Percentiles rank a stretch among this genome's conserved stretches.
These are phyloP conservation scores for Drosophila setifemur DNA, from an alignment of 1,140 invertebrate species.

Conservation along the genomic window DNA sequence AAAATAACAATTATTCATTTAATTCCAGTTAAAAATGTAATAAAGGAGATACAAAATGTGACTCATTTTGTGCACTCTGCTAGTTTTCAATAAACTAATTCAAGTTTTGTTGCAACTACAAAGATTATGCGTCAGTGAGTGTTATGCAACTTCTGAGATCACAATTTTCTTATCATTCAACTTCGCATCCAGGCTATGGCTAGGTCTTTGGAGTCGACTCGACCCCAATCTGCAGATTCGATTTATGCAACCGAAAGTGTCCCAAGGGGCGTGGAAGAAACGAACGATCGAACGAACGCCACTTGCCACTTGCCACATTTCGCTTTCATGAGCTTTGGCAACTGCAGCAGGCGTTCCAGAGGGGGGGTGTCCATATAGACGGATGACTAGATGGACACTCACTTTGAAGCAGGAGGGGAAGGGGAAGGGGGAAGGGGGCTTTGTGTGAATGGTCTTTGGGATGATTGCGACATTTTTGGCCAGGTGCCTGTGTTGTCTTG, in stretches of 20 bases:
- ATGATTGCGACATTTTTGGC: constrained; percentile 34
- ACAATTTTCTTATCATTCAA: not conserved
- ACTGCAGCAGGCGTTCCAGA: no score
- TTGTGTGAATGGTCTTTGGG: constrained; percentile 15
- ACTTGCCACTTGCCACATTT: constrained; percentile 10
- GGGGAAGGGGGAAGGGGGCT: not conserved
- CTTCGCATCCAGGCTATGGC: not conserved
- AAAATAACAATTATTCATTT: no score
- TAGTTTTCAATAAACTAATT: no score
- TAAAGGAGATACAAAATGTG: no score
- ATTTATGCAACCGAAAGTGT: constrained; percentile 29
- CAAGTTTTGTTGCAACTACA: no score
- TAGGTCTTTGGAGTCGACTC: not conserved
- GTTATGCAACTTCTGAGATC: not conserved
- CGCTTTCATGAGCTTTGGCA: no score
- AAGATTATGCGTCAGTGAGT: no score
- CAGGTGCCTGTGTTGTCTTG: constrained; percentile 33
- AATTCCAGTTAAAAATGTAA: no score
- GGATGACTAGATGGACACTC: no score
- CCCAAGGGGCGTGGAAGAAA: constrained; percentile 1
- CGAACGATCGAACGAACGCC: not conserved
- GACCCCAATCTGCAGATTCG: not conserved
- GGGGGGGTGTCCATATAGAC: no score
- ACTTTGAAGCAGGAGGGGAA: no score
- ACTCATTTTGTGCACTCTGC: no score